Percentiles rank a stretch among this genome's conserved stretches.
phyloP scores from a whole-genome alignment of 2,113 vertebrate genomes.

The Hemibagrus wyckioides region DNA sequence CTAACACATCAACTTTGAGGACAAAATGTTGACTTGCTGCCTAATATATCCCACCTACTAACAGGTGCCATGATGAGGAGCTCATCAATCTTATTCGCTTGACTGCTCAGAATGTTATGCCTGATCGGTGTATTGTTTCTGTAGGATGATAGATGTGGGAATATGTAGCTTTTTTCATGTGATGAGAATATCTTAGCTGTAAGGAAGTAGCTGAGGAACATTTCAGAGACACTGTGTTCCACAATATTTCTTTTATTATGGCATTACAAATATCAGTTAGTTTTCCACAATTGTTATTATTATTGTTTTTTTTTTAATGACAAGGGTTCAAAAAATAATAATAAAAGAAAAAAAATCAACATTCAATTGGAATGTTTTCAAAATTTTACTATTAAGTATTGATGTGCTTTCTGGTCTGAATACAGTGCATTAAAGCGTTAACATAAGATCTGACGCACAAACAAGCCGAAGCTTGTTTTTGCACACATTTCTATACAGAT shows the following conservation, averaged over 20 bases:
- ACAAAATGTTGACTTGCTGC: too few species aligned
- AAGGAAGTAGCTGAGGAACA: not conserved
- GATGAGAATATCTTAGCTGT: not conserved
- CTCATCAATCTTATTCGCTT: too few species aligned
- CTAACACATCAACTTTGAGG: too few species aligned
- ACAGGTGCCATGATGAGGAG: too few species aligned
- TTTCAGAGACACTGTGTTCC: not conserved
- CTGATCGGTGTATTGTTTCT: too few species aligned
- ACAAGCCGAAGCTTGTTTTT: not conserved
- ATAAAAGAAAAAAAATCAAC: conserved; percentile 13
- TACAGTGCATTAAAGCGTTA: conserved; percentile 38
- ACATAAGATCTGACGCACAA: not conserved
- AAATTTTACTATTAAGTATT: conserved; percentile 20
- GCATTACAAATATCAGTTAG: conserved; percentile 9
- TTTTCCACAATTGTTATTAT: not conserved
- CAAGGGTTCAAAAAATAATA: not conserved
- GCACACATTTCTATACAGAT: not conserved
- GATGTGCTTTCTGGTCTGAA: conserved; percentile 7
- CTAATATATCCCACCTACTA: too few species aligned
- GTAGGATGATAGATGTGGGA: not conserved
- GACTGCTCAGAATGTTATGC: too few species aligned
- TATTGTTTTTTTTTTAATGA: not conserved
- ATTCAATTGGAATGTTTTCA: conserved; percentile 36
- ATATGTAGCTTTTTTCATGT: not conserved
- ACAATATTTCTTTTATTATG: conserved; percentile 38